phyloP scores from a whole-genome alignment of 2,888 invertebrate genomes.

The Athetis lepigone region DNA sequence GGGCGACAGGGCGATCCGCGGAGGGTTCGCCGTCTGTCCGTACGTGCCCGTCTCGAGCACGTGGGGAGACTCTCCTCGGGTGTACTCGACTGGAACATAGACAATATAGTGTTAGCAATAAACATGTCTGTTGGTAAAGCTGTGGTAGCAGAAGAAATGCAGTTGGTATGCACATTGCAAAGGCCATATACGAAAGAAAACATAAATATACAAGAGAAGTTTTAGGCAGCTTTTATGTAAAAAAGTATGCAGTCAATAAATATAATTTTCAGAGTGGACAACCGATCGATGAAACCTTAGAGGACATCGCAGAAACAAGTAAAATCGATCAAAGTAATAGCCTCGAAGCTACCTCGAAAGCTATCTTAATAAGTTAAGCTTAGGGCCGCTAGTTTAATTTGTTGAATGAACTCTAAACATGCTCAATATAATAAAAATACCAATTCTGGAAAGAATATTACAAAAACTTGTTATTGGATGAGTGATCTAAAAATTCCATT shows the following conservation, averaged over 20 bases:
- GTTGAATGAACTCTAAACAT: slow-evolving; percentile 5
- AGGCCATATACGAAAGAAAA: too few species aligned
- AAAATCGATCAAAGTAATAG: neutral
- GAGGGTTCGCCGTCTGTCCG: slow-evolving; percentile 88
- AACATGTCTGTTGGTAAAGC: neutral
- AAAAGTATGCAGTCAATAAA: neutral
- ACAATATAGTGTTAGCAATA: neutral
- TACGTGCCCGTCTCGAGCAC: slow-evolving; percentile 92
- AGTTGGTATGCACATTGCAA: too few species aligned
- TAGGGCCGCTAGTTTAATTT: neutral
- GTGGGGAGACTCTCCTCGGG: slow-evolving; percentile 94
- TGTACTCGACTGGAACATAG: slow-evolving; percentile 93
- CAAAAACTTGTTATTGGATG: slow-evolving; percentile 2
- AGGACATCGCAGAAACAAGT: neutral
- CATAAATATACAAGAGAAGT: neutral
- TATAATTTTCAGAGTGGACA: neutral
- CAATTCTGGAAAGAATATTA: slow-evolving; percentile 1
- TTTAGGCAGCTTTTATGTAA: neutral
- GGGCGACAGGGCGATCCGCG: slow-evolving; percentile 94
- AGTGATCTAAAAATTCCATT: slow-evolving; percentile 14
- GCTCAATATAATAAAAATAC: neutral
- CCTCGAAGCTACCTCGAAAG: slow-evolving; percentile 1
- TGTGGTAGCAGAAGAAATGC: too few species aligned
- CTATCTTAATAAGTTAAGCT: too few species aligned
- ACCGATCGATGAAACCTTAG: neutral